Conservation (phyloP, 2,888 invertebrate species). For the Leptopilina drosophilae region DNA sequence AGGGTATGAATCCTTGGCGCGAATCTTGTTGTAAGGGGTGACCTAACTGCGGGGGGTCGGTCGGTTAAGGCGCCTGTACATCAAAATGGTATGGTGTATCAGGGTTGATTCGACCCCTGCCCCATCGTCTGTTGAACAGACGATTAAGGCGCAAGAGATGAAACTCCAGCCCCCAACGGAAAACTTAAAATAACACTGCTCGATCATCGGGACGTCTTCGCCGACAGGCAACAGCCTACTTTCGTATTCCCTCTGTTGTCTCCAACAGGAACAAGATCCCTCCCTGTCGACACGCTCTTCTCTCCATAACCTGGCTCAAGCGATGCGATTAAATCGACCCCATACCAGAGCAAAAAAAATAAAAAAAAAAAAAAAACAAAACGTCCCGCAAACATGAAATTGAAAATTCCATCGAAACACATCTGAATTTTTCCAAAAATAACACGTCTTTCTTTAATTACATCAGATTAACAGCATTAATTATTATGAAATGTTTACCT, state of each 20-base stretch:
- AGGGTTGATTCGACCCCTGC: slow-evolving; percentile 46
- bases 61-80: slow-evolving; percentile 59
- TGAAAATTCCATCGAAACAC: too few relatives aligned
- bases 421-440: too few relatives aligned
- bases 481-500: too few relatives aligned
- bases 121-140: slow-evolving; percentile 63
- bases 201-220: slow-evolving; percentile 73
- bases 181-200: slow-evolving; percentile 77
- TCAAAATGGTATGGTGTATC: slow-evolving; percentile 48
- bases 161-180: slow-evolving; percentile 70
- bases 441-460: neutral
- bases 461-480: neutral
- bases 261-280: slow-evolving; percentile 32
- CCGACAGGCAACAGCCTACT: slow-evolving; percentile 63
- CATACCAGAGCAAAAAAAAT: neutral
- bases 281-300: slow-evolving; percentile 28
- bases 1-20: slow-evolving; percentile 71
- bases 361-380: neutral
- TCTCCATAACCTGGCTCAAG: slow-evolving; percentile 16
- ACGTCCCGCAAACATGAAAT: too few relatives aligned
- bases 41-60: slow-evolving; percentile 54
- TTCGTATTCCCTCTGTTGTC: slow-evolving; percentile 47
- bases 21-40: slow-evolving; percentile 69
- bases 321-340: slow-evolving; percentile 5
- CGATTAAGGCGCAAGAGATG: slow-evolving; percentile 75